phyloP scores from a whole-genome alignment of 2,797 vertebrate genomes.

The Threskiornis aethiopicus region DNA sequence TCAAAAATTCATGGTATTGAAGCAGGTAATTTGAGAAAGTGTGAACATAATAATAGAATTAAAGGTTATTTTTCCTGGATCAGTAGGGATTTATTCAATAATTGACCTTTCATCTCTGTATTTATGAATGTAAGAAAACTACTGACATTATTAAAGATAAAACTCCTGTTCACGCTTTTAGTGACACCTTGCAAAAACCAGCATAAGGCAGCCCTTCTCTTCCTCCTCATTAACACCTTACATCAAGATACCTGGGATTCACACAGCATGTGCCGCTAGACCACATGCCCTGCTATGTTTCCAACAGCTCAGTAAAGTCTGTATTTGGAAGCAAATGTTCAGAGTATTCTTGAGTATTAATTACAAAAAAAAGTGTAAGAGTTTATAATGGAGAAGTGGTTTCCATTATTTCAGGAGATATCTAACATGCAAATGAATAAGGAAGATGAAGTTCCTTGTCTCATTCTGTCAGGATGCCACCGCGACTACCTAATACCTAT shows the following conservation, averaged over 20 bases:
- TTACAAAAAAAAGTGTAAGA: rapidly evolving
- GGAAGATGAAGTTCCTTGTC: background rate
- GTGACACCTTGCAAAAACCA: background rate
- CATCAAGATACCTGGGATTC: background rate
- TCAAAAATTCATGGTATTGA: background rate
- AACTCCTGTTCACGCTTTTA: background rate
- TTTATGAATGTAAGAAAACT: background rate
- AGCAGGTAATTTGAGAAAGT: background rate
- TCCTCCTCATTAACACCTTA: background rate
- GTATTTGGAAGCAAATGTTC: background rate
- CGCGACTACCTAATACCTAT: background rate
- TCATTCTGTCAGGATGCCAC: background rate
- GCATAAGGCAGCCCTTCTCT: background rate
- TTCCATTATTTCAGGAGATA: background rate
- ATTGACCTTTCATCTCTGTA: background rate
- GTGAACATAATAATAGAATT: background rate
- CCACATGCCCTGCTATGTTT: background rate
- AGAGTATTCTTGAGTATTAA: background rate
- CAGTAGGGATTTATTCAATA: background rate
- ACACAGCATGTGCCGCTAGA: background rate
- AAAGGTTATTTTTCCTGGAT: background rate
- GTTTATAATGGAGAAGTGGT: background rate
- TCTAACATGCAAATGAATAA: background rate
- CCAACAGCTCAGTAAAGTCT: background rate
- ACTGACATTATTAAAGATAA: background rate